Base-by-base conservation (phyloP, 2,888 invertebrate genomes). In the Taenaris catops region DNA sequence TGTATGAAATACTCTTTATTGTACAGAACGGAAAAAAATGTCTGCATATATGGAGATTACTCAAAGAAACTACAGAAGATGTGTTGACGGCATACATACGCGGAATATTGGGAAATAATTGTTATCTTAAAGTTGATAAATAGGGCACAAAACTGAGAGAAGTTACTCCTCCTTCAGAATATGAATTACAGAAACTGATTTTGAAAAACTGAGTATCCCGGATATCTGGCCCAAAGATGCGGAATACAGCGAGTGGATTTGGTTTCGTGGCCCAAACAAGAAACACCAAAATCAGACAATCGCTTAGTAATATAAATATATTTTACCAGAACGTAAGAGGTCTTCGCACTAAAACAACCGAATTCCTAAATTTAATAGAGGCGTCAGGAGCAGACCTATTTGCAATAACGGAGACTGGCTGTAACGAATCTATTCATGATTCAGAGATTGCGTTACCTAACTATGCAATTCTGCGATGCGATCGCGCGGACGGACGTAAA, bases 401-500 rank as follows among this genome's bases (percentile, higher is more conserved):
- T 19, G 19, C 19, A 6, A 6, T 19, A 3, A 19, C 19, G 3
- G 19, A 19, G n/a, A 19, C 19, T 4, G 19, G 19, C n/a, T 19
- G 19, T 6, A 19, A 19, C 7, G 19, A 19, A 7, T 19, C 19
- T 2, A 19, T 19, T 4, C 19, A 19, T 2, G 24, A 24, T 24
- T 4, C 24, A 8, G 11, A 24, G 11, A n/a, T 24, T 8, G 9
- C 8, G n/a, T 9, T 28, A 47, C 18, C 16, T 4, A 16, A 25
- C 14, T 44, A 40, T 14, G 21, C 12, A 6, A 26, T 40, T 8
- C 1, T 37, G 6, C 21, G 44, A 1, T 37, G 34, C 21, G 43
- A 44, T 16, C 29, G 43, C 5, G 31, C 31, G 8, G 43, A 43
- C 31, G 36, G 42, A 7, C 38, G 42, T 11, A 43, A 39, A 23